Percentiles rank a stretch among this genome's conserved stretches.
Evolutionary conservation across 2,797 vertebrate genomes (phyloP).

Genomic region (Platalea minor): DNA sequence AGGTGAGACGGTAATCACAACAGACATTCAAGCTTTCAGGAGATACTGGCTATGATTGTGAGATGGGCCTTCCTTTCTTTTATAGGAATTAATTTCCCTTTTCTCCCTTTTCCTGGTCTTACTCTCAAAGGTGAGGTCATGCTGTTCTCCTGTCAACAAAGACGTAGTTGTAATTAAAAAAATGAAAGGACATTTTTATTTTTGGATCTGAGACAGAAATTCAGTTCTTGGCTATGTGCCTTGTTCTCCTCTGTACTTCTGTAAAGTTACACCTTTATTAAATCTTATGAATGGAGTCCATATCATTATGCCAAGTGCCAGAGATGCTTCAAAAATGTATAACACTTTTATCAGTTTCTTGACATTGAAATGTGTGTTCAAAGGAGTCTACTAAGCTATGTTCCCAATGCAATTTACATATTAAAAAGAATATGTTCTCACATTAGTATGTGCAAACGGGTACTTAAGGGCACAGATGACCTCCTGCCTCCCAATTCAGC

Average conservation of each 20-base stretch:
- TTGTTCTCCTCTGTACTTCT: background rate
- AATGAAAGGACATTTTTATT: background rate
- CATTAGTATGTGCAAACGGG: background rate
- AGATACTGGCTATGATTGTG: background rate
- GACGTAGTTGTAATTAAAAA: background rate
- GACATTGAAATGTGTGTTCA: background rate
- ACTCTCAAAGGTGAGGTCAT: background rate
- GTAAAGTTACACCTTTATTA: background rate
- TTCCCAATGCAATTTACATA: background rate
- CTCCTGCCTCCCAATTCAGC: background rate
- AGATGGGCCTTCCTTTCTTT: background rate
- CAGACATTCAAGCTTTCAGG: background rate
- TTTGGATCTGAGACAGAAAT: background rate
- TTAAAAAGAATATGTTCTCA: background rate
- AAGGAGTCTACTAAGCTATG: background rate
- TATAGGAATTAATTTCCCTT: background rate
- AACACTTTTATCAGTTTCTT: background rate
- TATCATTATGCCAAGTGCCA: background rate
- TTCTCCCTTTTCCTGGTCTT: background rate
- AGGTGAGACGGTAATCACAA: background rate
- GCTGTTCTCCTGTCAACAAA: background rate
- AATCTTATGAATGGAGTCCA: background rate
- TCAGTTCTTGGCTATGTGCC: background rate
- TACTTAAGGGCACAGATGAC: background rate
- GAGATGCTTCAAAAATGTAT: background rate